Evolutionary conservation across 2,113 vertebrate genomes (phyloP), one percentile per base, ranked within the genome.

Genomic region (Mobula hypostoma): DNA sequence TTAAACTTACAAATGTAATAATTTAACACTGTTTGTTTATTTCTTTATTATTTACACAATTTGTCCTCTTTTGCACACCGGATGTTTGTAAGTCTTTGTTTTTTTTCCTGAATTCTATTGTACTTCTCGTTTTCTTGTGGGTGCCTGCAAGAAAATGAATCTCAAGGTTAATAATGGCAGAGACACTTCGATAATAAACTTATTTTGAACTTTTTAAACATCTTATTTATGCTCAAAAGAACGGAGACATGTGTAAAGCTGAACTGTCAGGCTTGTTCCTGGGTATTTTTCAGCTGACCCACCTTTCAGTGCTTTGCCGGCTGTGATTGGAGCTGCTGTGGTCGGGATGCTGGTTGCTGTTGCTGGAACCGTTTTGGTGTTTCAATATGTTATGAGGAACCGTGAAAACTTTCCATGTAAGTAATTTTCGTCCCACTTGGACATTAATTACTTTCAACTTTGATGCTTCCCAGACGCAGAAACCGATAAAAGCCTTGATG

Each of bases 381-480:
- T 98, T 93, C 95, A 98, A 70, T 98, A 95, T 80, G 96, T 98
- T 74, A 96, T 97, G 94, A 96, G 97, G 95, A 98, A 98, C 95
- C 97, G 97, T 6, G 97, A 97, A 95, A 97, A 96, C 93, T 97
- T 97, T 85, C 97, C 97, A 24, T 91, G 98, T 98, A 96, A 98
- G 98, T 97, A 40, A 17, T 24, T 5, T 32, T 2, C 2, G 27
- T 19, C 68, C 40, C 29, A 17, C 12, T 85, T 17, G 36, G 6
- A 0, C 0, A 17, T 68, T 6, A 2, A 3, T 12, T 0, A 24
- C 6, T 14, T 7, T 63, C 40, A 12, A 91, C 27, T 63, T 21
- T 11, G 58, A 32, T 9, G 48, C 5, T 63, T 72, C 66, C 19
- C 32, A n/a, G 21, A 29, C 40, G 56, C 5, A 76, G 40, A 29